Conservation (phyloP, 2,888 invertebrate genomes). For the Acleris literana region DNA sequence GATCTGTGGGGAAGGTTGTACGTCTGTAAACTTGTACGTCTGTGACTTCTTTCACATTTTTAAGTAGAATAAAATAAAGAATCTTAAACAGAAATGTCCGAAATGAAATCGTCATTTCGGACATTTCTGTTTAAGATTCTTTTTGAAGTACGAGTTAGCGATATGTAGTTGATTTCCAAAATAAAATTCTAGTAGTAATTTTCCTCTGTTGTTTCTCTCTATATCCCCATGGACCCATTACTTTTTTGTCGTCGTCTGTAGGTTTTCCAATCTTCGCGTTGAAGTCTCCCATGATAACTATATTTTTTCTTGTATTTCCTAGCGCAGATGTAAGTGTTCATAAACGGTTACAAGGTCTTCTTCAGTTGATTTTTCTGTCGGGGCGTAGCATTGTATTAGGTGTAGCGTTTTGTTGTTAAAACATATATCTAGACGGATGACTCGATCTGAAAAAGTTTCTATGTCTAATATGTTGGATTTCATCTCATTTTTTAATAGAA, state of each 20-base stretch:
- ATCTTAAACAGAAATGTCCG: too few species aligned
- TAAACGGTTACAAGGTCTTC: constrained; percentile 21
- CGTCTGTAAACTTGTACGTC: constrained; percentile 4
- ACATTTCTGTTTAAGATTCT: constrained; percentile 13
- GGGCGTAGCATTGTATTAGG: constrained; percentile 32
- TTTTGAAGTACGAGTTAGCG: constrained; percentile 6
- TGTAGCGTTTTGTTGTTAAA: constrained; percentile 2
- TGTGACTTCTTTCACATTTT: neutral
- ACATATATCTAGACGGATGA: constrained; percentile 7
- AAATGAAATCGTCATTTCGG: too few species aligned
- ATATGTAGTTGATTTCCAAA: constrained; percentile 16
- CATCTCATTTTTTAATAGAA: constrained; percentile 20
- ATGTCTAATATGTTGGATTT: constrained; percentile 16
- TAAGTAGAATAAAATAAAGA: constrained; percentile 13
- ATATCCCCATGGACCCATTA: constrained; percentile 7
- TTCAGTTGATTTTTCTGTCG: constrained; percentile 12
- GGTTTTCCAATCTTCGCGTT: constrained; percentile 26
- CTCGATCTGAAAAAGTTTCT: constrained; percentile 21
- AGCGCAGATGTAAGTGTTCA: neutral
- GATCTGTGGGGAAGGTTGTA: constrained; percentile 6
- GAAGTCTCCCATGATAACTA: constrained; percentile 25
- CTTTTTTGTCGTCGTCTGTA: neutral
- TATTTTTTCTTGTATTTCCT: neutral
- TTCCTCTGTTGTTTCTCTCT: constrained; percentile 21
- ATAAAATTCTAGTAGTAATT: constrained; percentile 19